A percentile compares a stretch with the other conserved stretches of the same genome.
These are phyloP conservation scores for Zaprionus bogoriensis DNA, from an alignment of 2,888 invertebrate genomes.

Conservation along the genomic window DNA sequence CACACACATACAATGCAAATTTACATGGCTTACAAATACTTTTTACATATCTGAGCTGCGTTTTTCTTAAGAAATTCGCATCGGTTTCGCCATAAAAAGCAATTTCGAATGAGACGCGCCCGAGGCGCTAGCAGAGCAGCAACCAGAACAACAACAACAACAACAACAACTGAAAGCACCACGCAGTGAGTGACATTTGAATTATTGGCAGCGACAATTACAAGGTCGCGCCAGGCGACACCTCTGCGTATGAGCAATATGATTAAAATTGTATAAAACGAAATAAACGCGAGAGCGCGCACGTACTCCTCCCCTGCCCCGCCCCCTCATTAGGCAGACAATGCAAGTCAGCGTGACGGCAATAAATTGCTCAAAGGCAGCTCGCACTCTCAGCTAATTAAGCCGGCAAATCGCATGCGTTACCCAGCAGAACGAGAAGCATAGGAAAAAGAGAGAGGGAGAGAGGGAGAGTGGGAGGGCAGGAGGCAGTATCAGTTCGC, in stretches of 20 bases:
- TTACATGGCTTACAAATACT: slow-evolving; percentile 25
- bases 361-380: slow-evolving; percentile 6
- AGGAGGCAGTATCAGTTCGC: background rate
- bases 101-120: slow-evolving; percentile 22
- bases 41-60: slow-evolving; percentile 9
- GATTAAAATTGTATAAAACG: slow-evolving; percentile 4
- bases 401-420: background rate
- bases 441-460: no score
- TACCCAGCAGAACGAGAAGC: background rate
- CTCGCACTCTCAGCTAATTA: background rate
- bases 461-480: no score
- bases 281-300: background rate
- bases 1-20: slow-evolving; percentile 7
- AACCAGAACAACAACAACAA: no score
- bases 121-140: background rate
- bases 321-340: background rate
- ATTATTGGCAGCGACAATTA: slow-evolving; percentile 46
- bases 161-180: no score
- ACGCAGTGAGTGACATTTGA: slow-evolving; percentile 54
- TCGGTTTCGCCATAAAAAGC: slow-evolving; percentile 11
- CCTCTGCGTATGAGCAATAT: slow-evolving; percentile 58
- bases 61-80: slow-evolving; percentile 21
- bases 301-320: background rate
- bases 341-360: slow-evolving; percentile 18
- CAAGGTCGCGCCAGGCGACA: slow-evolving; percentile 34